These are phyloP conservation scores for Novumbra hubbsi DNA, from an alignment of 2,797 vertebrate genomes.

Conservation along the genomic window DNA sequence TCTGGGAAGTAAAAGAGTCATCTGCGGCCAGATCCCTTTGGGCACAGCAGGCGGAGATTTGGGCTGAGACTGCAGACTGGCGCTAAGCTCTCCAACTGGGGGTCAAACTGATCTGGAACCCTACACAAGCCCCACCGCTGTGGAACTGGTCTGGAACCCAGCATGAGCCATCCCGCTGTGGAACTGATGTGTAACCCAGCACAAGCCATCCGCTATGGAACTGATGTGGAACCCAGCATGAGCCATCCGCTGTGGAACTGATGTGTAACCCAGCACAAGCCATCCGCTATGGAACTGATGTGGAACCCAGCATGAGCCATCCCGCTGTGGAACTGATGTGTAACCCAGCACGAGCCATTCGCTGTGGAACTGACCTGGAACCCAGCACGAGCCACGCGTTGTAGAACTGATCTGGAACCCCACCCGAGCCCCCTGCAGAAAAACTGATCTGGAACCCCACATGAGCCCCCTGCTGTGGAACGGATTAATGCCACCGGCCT, in stretches of 20 bases:
- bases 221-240: constrained; percentile 15
- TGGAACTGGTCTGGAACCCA: background rate
- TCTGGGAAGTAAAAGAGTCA: constrained; percentile 30
- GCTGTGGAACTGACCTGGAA: constrained; percentile 14
- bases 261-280: constrained; percentile 10
- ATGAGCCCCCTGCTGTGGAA: too few species aligned
- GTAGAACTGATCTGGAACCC: constrained; percentile 20
- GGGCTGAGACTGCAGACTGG: background rate
- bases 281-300: too few species aligned
- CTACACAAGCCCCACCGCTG: constrained; percentile 3
- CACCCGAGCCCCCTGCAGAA: background rate
- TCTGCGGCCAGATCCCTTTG: constrained; percentile 28
- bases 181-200: background rate
- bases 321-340: constrained; percentile 8
- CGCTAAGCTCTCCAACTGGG: constrained; percentile 31
- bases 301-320: background rate
- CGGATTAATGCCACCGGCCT: background rate
- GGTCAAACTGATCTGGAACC: constrained; percentile 28
- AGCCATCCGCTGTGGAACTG: constrained; percentile 1
- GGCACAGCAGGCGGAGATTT: background rate
- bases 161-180: too few species aligned
- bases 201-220: background rate
- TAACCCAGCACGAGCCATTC: constrained; percentile 6
- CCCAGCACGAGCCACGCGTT: background rate
- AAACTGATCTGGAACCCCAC: constrained; percentile 21